A percentile compares a stretch with the other conserved stretches of the same genome.
Conservation (phyloP, 2,888 invertebrate genomes). For the Acrocyrtus sp. region DNA sequence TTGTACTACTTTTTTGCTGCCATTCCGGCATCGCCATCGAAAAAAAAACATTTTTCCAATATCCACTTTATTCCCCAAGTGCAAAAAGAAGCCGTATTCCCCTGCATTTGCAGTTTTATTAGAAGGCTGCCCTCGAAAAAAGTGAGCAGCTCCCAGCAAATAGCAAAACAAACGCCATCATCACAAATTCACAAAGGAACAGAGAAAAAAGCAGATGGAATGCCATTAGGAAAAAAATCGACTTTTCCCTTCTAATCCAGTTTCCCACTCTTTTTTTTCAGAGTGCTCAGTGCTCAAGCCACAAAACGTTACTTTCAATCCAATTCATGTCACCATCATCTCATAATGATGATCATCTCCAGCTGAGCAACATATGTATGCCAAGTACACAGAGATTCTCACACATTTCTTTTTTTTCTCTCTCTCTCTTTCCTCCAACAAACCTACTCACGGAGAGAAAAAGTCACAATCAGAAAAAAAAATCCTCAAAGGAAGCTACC, state of each 20-base stretch:
- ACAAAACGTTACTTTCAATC: conserved; percentile 21
- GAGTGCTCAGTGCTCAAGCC: not conserved
- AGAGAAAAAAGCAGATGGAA: conserved; percentile 25
- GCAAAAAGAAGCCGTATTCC: conserved; percentile 17
- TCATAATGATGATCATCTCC: conserved; percentile 38
- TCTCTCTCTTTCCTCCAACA: conserved; percentile 20
- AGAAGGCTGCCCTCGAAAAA: too few relatives aligned
- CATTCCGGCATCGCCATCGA: conserved; percentile 6
- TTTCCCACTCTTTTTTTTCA: not conserved
- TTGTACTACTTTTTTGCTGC: conserved; percentile 19
- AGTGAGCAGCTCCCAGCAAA: too few relatives aligned
- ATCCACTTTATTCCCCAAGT: too few relatives aligned
- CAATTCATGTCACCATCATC: conserved; percentile 44
- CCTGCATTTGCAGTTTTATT: conserved; percentile 50
- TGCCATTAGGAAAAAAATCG: conserved; percentile 29
- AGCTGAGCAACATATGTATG: conserved; percentile 50
- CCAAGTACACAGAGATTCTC: conserved; percentile 27
- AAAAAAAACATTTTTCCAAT: conserved; percentile 15
- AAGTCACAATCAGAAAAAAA: too few relatives aligned
- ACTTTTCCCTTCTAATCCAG: conserved; percentile 14
- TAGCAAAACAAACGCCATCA: too few relatives aligned
- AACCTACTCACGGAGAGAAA: too few relatives aligned
- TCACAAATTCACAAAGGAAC: conserved; percentile 20
- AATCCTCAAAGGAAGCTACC: too few relatives aligned
- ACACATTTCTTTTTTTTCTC: conserved; percentile 9